Conservation (phyloP, 2,888 invertebrate genomes). For the Deladenus siricidicola region DNA sequence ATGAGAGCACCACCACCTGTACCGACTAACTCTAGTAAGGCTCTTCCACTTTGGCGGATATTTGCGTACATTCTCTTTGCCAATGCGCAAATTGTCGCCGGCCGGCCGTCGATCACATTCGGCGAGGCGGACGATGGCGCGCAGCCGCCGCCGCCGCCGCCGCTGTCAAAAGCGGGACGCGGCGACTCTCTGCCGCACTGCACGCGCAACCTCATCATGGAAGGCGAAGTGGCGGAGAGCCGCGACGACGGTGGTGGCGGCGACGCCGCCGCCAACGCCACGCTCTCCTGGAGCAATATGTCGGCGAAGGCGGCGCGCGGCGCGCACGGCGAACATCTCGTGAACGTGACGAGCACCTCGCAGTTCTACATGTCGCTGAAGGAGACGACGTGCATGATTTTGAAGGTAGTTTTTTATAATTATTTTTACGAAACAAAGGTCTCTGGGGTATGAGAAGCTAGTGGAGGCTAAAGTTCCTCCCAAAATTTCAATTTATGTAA, state of each 20-base stretch:
- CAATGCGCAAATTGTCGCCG: too few species aligned
- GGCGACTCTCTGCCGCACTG: constrained; percentile 21
- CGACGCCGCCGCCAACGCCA: too few species aligned
- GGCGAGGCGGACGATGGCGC: not conserved
- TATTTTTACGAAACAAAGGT: too few species aligned
- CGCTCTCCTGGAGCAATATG: too few species aligned
- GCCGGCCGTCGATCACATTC: not conserved
- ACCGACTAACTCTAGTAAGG: too few species aligned
- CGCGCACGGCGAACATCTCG: not conserved
- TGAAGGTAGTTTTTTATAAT: constrained; percentile 11
- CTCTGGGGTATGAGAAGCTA: too few species aligned
- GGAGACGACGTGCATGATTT: constrained; percentile 34
- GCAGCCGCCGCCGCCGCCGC: not conserved
- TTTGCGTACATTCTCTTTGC: too few species aligned
- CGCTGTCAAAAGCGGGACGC: not conserved
- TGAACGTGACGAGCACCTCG: constrained; percentile 8
- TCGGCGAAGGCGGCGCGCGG: too few species aligned
- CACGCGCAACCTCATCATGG: constrained; percentile 21
- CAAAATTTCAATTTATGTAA: too few species aligned
- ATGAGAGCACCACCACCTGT: too few species aligned
- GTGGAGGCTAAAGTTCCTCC: too few species aligned
- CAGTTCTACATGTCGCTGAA: constrained; percentile 31
- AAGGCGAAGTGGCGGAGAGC: constrained; percentile 11
- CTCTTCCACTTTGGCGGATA: too few species aligned
- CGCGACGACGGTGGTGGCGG: constrained; percentile 4